Percentiles rank a stretch among this genome's conserved stretches.
Conservation (phyloP, 2,113 vertebrate genomes). For the Eclectus roratus region DNA sequence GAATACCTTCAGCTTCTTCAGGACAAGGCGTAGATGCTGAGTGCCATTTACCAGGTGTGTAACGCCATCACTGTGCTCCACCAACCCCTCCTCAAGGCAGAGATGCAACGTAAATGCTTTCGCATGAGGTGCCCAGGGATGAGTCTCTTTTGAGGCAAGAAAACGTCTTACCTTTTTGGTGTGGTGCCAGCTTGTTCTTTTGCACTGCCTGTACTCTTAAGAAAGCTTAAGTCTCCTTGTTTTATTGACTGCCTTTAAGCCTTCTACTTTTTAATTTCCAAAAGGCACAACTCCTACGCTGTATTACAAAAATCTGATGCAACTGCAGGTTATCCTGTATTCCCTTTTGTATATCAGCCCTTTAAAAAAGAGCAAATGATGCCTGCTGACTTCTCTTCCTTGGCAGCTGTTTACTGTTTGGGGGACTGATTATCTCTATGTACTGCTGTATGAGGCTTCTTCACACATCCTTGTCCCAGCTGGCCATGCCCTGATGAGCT, state of each 20-base stretch:
- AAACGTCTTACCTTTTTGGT: not conserved
- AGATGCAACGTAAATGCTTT: not conserved
- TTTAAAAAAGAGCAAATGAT: not conserved
- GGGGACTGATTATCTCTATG: not conserved
- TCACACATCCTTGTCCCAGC: accelerated
- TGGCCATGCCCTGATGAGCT: not conserved
- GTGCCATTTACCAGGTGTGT: not conserved
- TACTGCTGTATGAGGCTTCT: not conserved
- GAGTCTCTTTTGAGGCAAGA: not conserved
- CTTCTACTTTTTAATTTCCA: not conserved
- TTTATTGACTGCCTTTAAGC: not conserved
- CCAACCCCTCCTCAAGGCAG: not conserved
- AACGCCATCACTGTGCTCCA: not conserved
- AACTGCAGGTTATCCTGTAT: not conserved
- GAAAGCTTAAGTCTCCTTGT: not conserved
- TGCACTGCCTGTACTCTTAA: not conserved
- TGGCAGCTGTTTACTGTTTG: not conserved
- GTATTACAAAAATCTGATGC: not conserved
- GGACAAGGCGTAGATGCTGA: not conserved
- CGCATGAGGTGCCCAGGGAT: not conserved
- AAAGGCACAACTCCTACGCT: not conserved
- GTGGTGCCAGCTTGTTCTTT: not conserved
- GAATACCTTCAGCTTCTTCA: not conserved
- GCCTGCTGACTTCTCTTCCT: not conserved
- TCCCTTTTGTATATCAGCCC: not conserved